Conservation (phyloP, 2,797 vertebrate genomes). For the Syngnathus rostellatus region DNA sequence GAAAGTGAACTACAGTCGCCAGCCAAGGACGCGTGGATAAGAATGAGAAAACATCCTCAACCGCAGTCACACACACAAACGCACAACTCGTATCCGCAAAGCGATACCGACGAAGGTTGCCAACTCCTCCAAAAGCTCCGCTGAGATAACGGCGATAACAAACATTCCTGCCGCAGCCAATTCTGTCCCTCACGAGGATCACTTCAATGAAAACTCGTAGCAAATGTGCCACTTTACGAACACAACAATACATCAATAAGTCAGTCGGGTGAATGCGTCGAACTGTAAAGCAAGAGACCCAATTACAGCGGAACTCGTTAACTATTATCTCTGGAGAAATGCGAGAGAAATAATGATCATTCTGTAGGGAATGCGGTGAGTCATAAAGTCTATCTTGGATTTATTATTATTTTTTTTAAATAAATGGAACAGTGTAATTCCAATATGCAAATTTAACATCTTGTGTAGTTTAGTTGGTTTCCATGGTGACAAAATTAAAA, state of each 20-base stretch:
- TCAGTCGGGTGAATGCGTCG: constrained; percentile 44
- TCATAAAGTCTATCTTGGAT: constrained; percentile 25
- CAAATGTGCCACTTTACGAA: constrained; percentile 60
- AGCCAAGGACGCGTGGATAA: constrained; percentile 64
- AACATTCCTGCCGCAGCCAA: constrained; percentile 64
- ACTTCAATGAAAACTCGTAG: constrained; percentile 62
- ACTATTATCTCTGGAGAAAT: constrained; percentile 46
- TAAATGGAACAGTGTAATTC: constrained; percentile 15
- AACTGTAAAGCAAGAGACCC: constrained; percentile 52
- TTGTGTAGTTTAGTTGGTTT: neutral
- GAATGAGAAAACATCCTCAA: constrained; percentile 59
- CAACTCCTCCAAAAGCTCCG: constrained; percentile 64
- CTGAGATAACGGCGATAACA: constrained; percentile 67
- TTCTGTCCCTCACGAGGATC: constrained; percentile 57
- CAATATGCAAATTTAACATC: constrained; percentile 11
- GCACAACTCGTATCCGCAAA: constrained; percentile 34
- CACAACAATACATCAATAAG: constrained; percentile 60
- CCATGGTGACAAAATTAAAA: neutral
- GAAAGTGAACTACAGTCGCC: constrained; percentile 48
- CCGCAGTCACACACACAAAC: constrained; percentile 25
- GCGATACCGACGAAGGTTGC: constrained; percentile 57
- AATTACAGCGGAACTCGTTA: constrained; percentile 56
- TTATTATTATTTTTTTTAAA: constrained; percentile 13
- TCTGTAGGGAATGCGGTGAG: constrained; percentile 37
- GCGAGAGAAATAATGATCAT: constrained; percentile 34